Evolutionary conservation across 2,888 invertebrate genomes (phyloP).

Genomic region (Helicoverpa assulta): DNA sequence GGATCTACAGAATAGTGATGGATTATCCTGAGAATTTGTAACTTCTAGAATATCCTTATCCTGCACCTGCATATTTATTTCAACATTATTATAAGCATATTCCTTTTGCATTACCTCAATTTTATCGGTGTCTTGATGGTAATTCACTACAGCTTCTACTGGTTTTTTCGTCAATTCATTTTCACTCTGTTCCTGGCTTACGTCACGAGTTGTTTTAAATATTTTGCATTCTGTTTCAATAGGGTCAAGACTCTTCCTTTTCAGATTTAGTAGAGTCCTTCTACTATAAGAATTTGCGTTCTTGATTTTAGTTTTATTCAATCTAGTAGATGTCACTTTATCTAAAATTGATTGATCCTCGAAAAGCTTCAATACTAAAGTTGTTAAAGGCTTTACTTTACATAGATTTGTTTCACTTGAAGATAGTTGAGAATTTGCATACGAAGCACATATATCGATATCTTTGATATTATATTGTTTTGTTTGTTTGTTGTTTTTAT

Average conservation of each 20-base stretch:
- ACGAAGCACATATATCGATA: neutral
- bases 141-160: neutral
- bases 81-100: neutral
- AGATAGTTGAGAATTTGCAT: neutral
- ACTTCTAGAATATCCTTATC: neutral
- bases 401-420: slow-evolving; percentile 6
- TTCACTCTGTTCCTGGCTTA: neutral
- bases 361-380: slow-evolving; percentile 55
- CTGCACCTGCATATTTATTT: neutral
- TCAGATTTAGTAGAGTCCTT: slow-evolving; percentile 11
- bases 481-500: too few species aligned
- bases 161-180: neutral
- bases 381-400: slow-evolving; percentile 39
- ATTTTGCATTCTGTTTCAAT: slow-evolving; percentile 30
- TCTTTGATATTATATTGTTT: slow-evolving; percentile 2
- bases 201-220: slow-evolving; percentile 13
- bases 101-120: neutral
- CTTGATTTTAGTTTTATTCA: slow-evolving; percentile 5
- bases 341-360: slow-evolving; percentile 30
- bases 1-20: too few species aligned
- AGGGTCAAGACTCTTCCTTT: slow-evolving; percentile 43
- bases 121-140: neutral
- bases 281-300: slow-evolving; percentile 15
- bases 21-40: neutral
- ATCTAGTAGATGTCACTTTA: slow-evolving; percentile 11